Evolutionary conservation across 2,888 invertebrate genomes (phyloP), one percentile per base, ranked within the genome.

Genomic region (Agriopis leucophaearia): DNA sequence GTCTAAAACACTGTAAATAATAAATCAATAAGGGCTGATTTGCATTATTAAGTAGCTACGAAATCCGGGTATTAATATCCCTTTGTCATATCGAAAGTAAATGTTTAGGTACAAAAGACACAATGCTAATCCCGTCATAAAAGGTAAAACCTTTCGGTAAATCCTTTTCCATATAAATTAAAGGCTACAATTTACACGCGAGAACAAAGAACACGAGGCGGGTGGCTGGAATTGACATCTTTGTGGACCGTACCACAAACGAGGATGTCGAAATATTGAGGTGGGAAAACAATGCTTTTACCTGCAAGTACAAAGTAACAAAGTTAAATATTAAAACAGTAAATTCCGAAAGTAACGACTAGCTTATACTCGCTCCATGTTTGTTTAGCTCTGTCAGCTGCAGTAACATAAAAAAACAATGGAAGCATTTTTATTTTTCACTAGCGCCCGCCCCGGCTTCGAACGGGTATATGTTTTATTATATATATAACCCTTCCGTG

Each of bases 191-290:
- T 71, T 70, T 69, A 57, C 64, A 64, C 60, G 59, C 57, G 66
- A 16, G 64, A 64, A 74, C 73, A 73, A 71, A 72, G 70, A 64
- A 56, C 60, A 16, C 12, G 9, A 52, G 16, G 27, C 56, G 60
- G 57, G 55, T 52, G 59, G 57, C 69, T 74, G 70, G 60, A 69
- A 73, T 74, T 74, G 73, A 74, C 71, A 69, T 71, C 64, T 72
- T 69, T 72, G 70, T 69, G 69, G 56, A 51, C 40, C 70, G 62
- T 47, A 69, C 68, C 66, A 60, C 71, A 65, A 48, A 63, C 59
- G 8, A 16, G 15, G 59, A 55, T 15, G 45, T 15, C 35, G 10
- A 47, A 7, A 18, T 12, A 0, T 2, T 15, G 47, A 58, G 16
- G 44, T 44, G 10, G 54, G 35, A 54, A 42, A 44, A 61, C 36